Base-by-base conservation (phyloP, 2,113 vertebrate genomes). In the Callithrix jacchus region DNA sequence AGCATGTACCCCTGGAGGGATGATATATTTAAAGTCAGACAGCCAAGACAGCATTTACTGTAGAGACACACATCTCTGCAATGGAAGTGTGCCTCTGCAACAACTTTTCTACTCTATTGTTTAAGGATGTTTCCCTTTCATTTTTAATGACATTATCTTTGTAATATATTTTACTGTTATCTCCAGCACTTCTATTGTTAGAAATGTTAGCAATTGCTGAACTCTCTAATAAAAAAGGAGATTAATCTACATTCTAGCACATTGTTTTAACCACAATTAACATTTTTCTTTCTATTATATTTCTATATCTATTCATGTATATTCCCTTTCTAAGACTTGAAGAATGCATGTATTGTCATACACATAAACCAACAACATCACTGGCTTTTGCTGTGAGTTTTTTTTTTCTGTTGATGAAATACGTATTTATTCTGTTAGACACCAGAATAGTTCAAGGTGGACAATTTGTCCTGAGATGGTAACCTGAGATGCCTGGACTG, bases 21-120 rank as follows among this genome's bases (percentile, higher is more conserved):
- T 6, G 49, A 58, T 71, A 18, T 47, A 94, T 97, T 97, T 97
- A 71, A 12, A 58, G 37, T 90, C 0, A 20, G 49, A 64, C 52
- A 56, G 81, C 7, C 37, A 79, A 94, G 20, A 66, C 71, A 87
- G 56, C 56, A 3, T 79, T 87, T 3, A 37, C 82, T 56, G 9
- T 30, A 87, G 71, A 89, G 40, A 68, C 77, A 74, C 37, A 71
- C 17, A 45, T 40, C n/a, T 94, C 91, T 76, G 40, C 37, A 52
- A 40, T 73, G 71, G 23, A 91, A 94, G 92, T 83, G 10, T 5
- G 8, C 2, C 32, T 94, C 79, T 81, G 82, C 42, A 56, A 45
- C 17, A 56, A 20, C 2, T 76, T 70, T 90, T 61, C 25, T 61
- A 16, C 35, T 83, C 13, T 47, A 20, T 71, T 37, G 20, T 74